Evolutionary conservation across 2,797 vertebrate genomes (phyloP).

Genomic region (Alcedo atthis): DNA sequence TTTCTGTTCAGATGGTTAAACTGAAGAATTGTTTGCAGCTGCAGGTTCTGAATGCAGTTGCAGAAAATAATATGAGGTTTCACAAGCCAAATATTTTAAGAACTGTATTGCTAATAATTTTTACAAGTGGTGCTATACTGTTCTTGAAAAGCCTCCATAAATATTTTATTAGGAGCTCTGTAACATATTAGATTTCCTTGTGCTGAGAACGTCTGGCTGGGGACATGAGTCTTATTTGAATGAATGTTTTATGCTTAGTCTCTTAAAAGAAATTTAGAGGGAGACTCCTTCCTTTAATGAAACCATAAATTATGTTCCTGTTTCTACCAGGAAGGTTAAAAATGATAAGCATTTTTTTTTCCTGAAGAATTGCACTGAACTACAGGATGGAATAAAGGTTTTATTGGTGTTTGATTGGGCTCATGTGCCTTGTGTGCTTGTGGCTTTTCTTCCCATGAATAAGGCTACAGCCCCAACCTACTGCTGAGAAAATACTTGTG

Average conservation of each 20-base stretch:
- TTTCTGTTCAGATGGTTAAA: constrained; percentile 3
- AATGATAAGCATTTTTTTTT: not conserved
- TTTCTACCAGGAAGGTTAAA: not conserved
- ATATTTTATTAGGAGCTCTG: constrained; percentile 76
- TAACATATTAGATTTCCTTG: constrained; percentile 69
- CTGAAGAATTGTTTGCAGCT: constrained; percentile 8
- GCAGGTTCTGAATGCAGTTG: not conserved
- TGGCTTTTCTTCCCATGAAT: not conserved
- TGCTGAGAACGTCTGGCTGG: constrained; percentile 66
- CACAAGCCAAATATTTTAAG: constrained; percentile 51
- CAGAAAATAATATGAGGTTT: constrained; percentile 28
- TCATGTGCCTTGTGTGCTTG: not conserved
- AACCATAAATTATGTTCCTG: constrained; percentile 30
- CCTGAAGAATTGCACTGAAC: not conserved
- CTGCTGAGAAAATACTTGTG: not conserved
- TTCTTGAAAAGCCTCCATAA: constrained; percentile 64
- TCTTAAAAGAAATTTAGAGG: constrained; percentile 62
- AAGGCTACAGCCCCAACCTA: not conserved
- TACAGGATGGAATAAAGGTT: not conserved
- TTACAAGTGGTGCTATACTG: constrained; percentile 36
- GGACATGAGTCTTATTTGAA: constrained; percentile 60
- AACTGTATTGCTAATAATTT: constrained; percentile 44
- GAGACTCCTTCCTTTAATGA: constrained; percentile 59
- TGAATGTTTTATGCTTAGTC: constrained; percentile 70
- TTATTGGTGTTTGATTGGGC: not conserved